Evolutionary conservation across 64 coral and sea anemone species (phyloP), one percentile per base, ranked within the genome.

Genomic region (Catalaphyllia jardinei): DNA sequence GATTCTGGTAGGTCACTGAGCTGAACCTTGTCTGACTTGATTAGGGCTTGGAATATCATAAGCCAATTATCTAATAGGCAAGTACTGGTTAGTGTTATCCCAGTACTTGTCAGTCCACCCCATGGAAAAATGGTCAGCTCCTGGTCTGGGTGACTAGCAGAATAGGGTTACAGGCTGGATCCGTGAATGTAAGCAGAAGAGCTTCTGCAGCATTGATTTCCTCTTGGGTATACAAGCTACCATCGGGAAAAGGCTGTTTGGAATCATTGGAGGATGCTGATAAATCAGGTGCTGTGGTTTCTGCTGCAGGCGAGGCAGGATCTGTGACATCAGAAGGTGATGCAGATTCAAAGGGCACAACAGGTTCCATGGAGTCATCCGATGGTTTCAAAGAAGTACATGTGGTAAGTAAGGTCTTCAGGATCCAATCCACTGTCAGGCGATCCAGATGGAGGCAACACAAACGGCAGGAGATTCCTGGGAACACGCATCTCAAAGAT

Each of bases 401-500:
- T 42, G 15, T 82, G 31, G 51, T 73, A 82, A 24, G 51, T 73
- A 82, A 24, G 64, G 46, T 81, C 88, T 60, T 75, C 42, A 57
- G 86, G 71, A 62, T 76, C 73, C 52, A 88, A 16, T 62, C 72
- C 38, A 10, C 72, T 4, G 52, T 59, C 71, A 76, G 27, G 38
- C 20, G 73, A 74, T 74, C n/a, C 22, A 63, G 87, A 31, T n/a
- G 33, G 59, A 69, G 93, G 62, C 39, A 94, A 42, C 22, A 90
- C 86, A 73, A 94, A 94, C 35, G 93, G 93, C 4, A 80, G 39
- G 33, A 94, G 82, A 74, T 90, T 33, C 30, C 88, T 94, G 77
- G 93, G 88, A 12, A 94, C 93, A 54, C 92, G 33, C 93, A 90
- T 94, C 60, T 86, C 75, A 94, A 35, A 35, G 33, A 35, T 19